Evolutionary conservation across 1,140 invertebrate species (phyloP), one percentile per base, ranked within the genome.

Genomic region (Leptinotarsa defecta): DNA sequence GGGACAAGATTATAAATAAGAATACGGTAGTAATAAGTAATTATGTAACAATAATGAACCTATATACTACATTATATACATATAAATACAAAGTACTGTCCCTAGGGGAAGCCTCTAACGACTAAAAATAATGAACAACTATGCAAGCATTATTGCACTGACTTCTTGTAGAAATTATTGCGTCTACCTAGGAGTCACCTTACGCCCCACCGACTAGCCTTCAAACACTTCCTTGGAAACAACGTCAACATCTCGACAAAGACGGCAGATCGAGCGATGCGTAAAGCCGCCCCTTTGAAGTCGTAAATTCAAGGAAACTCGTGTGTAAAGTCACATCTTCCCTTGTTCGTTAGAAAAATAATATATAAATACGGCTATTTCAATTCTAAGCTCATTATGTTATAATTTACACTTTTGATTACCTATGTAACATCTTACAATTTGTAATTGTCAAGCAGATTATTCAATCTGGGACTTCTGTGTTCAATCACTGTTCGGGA

Each of bases 41-140:
- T 75, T 64, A 61, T 64, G 52, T 68, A 78, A 73, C 74, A 68
- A 69, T 76, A 76, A 74, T 61, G 52, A 74, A 68, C 73, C 48
- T 74, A 68, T 43, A 43, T 61, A 24, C 64, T 68, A 74, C 62
- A 73, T 64, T 73, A 73, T 73, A 34, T 73, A 73, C 71, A 73
- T 34, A 73, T 73, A 73, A 73, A 65, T 73, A 73, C 71, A 73
- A 48, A 70, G 20, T 73, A 61, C 24, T 62, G 71, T 73, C 52
- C 62, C 62, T 73, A 65, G 61, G 68, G 68, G 24, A 70, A 48
- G 22, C 48, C 62, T 52, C 73, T 82, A 82, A 81, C 82, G 80
- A 83, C 75, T 82, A 80, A 81, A 78, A 80, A 83, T 83, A 83
- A 83, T 83, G 82, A 83, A 82, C 78, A 81, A 68, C 69, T 79